Evolutionary conservation across 2,113 vertebrate genomes (phyloP).

Genomic region (Rhodinocichla rosea): DNA sequence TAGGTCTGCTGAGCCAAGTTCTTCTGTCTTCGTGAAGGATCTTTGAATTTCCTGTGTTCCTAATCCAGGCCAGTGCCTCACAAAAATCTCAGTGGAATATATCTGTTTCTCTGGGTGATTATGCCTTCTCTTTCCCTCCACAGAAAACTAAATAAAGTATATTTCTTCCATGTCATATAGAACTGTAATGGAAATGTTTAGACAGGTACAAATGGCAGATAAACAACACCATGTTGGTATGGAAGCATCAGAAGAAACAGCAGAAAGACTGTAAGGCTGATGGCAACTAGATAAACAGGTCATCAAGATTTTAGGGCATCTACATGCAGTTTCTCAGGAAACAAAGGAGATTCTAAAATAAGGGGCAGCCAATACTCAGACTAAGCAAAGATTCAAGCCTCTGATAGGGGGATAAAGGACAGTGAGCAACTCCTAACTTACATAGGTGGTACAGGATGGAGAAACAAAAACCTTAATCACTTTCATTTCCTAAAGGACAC

Average conservation of each 20-base stretch:
- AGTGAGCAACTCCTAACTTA: not conserved
- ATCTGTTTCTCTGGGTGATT: not conserved
- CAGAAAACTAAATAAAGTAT: not conserved
- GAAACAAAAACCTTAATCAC: not conserved
- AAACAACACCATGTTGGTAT: not conserved
- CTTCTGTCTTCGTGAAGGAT: not conserved
- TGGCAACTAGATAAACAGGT: not conserved
- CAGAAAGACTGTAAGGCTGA: not conserved
- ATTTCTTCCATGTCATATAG: not conserved
- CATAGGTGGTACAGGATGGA: not conserved
- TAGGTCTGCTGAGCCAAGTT: not conserved
- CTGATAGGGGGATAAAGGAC: not conserved
- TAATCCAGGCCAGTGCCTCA: not conserved
- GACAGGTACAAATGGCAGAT: not conserved
- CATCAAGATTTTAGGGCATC: not conserved
- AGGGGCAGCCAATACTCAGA: not conserved
- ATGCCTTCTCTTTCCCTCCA: not conserved
- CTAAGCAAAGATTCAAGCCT: not conserved
- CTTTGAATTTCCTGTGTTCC: not conserved
- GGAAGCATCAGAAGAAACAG: not conserved
- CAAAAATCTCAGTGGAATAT: not conserved
- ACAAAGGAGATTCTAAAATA: not conserved
- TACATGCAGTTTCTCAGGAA: not conserved
- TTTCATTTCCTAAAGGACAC: not conserved
- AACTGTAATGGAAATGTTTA: not conserved